Percentiles rank a stretch among this genome's conserved stretches.
Conservation (phyloP, 2,113 vertebrate species). For the chimpanzee (Pan troglodytes) region NHGRI_mPanTro3-v2.1_pri NC_072411.2:85365501-85366000, state of each 20-base stretch:
- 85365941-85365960: not conserved
- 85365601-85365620: not conserved
- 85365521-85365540: not conserved
- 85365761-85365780: not conserved
- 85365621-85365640: not conserved
- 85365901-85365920: not conserved
- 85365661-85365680: not conserved
- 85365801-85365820: not conserved
- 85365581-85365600: not conserved
- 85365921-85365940: not conserved
- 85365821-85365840: not conserved
- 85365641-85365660: not conserved
- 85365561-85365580: not conserved
- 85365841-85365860: not conserved
- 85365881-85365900: not conserved
- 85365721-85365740: not conserved
- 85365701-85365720: not conserved
- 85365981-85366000: not conserved
- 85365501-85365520: not conserved
- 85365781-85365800: not conserved
- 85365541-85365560: not conserved
- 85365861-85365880: not conserved
- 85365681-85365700: not conserved
- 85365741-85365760: not conserved
- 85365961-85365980: not conserved